Percentiles rank a stretch among this genome's conserved stretches.
Evolutionary conservation across 2,888 invertebrate genomes (phyloP).

Genomic region (Leucania comma): DNA sequence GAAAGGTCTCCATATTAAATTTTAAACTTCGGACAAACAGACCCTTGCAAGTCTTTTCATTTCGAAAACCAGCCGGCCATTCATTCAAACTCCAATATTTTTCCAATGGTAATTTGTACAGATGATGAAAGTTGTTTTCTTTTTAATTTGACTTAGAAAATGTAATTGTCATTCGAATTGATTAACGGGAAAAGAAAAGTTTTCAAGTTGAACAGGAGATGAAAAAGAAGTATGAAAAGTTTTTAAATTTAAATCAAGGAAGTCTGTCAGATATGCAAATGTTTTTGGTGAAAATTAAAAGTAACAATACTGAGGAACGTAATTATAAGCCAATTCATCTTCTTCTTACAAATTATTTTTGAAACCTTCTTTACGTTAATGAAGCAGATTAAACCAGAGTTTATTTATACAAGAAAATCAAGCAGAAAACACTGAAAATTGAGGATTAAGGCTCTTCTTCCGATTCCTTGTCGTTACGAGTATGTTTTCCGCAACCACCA

Average conservation of each 20-base stretch:
- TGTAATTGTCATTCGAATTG: slow-evolving; percentile 48
- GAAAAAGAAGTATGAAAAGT: slow-evolving; percentile 50
- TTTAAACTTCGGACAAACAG: slow-evolving; percentile 69
- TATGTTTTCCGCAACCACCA: slow-evolving; percentile 24
- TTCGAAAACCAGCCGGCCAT: slow-evolving; percentile 34
- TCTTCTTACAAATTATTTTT: slow-evolving; percentile 1
- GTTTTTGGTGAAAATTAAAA: slow-evolving; percentile 42
- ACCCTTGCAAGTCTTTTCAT: slow-evolving; percentile 44
- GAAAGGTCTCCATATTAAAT: slow-evolving; percentile 69
- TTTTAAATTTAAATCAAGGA: slow-evolving; percentile 51
- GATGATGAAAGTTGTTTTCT: slow-evolving; percentile 21
- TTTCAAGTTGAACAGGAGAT: slow-evolving; percentile 23
- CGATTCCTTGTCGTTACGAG: slow-evolving; percentile 44
- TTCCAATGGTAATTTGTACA: slow-evolving; percentile 45
- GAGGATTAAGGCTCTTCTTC: slow-evolving; percentile 17
- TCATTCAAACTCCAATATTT: slow-evolving; percentile 47
- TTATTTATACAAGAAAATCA: not conserved
- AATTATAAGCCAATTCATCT: slow-evolving; percentile 1
- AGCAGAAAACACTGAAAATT: slow-evolving; percentile 14
- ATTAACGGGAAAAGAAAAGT: slow-evolving; percentile 49
- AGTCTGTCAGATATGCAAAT: slow-evolving; percentile 51
- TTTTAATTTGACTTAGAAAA: slow-evolving; percentile 39
- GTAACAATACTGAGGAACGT: slow-evolving; percentile 19
- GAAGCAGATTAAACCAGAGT: not conserved
- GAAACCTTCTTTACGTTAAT: not conserved